These are phyloP conservation scores for Otis tarda DNA, from an alignment of 2,113 vertebrate species.

Conservation along the genomic window DNA sequence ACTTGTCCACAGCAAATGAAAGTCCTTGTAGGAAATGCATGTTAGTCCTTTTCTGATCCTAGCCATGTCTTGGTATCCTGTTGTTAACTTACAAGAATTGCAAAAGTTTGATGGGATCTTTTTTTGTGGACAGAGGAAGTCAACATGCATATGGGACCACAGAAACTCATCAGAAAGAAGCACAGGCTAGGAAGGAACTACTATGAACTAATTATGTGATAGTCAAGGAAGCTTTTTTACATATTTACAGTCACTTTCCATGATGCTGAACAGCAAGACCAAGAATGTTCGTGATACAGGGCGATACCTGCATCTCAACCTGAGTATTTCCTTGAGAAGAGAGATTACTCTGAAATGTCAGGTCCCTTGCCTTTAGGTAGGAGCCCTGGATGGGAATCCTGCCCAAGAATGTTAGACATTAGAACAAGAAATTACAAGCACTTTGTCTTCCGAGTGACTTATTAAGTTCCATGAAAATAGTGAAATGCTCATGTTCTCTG, in stretches of 20 bases:
- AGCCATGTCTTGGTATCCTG: background rate
- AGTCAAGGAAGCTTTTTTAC: background rate
- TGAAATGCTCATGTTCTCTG: constrained; percentile 41
- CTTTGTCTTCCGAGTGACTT: constrained; percentile 40
- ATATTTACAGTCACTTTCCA: background rate
- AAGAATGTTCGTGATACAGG: background rate
- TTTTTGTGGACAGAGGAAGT: background rate
- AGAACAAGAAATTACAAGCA: constrained; percentile 34
- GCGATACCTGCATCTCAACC: background rate
- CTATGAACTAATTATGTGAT: background rate
- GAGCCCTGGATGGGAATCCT: background rate
- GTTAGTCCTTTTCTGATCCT: background rate
- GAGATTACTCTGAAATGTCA: background rate
- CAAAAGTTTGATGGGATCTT: background rate
- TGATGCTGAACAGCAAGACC: background rate
- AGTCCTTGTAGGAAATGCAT: background rate
- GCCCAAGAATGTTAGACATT: background rate
- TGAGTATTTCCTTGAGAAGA: background rate
- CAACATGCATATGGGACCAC: background rate
- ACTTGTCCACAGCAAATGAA: background rate
- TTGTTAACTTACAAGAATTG: background rate
- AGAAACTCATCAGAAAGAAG: background rate
- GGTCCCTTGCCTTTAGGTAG: background rate
- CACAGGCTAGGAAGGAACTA: background rate
- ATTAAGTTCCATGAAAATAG: background rate